phyloP scores from a whole-genome alignment of 2,113 vertebrate species.

The Cynoglossus semilaevis region DNA sequence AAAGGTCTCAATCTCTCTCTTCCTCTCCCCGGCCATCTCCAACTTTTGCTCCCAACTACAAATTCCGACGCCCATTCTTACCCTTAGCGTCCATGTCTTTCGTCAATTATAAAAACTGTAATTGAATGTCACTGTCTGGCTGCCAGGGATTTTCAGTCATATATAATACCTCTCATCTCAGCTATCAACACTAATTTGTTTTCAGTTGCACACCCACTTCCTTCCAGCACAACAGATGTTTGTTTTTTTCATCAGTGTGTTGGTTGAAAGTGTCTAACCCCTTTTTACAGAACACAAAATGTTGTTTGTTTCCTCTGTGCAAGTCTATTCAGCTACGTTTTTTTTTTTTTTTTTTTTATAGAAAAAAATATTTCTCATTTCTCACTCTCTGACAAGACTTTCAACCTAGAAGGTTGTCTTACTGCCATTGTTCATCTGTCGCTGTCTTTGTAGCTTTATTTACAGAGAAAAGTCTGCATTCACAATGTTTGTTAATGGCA shows the following conservation, averaged over 20 bases:
- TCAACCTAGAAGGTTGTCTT: too few relatives aligned
- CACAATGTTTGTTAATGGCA: too few relatives aligned
- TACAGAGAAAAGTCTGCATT: too few relatives aligned
- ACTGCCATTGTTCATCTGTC: too few relatives aligned
- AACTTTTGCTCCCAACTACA: conserved; percentile 42
- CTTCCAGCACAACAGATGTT: too few relatives aligned
- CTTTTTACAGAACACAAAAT: not conserved
- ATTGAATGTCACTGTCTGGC: conserved; percentile 63
- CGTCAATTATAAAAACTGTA: conserved; percentile 63
- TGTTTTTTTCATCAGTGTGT: too few relatives aligned
- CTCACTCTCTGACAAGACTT: too few relatives aligned
- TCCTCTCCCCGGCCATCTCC: conserved; percentile 22
- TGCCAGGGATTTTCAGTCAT: conserved; percentile 29
- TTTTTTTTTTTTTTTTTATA: not conserved
- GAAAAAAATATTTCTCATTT: too few relatives aligned
- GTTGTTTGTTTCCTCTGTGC: conserved; percentile 56
- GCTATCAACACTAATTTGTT: conserved; percentile 13
- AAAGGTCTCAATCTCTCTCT: conserved; percentile 59
- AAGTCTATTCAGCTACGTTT: conserved; percentile 31
- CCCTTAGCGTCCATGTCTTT: conserved; percentile 39
- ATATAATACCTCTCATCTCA: conserved; percentile 43
- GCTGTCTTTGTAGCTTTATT: not conserved
- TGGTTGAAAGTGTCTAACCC: too few relatives aligned
- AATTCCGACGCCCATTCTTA: conserved; percentile 35
- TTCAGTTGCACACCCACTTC: too few relatives aligned